These are phyloP conservation scores for Heliconius ethilla DNA, from an alignment of 2,888 invertebrate genomes.

Conservation along the genomic window DNA sequence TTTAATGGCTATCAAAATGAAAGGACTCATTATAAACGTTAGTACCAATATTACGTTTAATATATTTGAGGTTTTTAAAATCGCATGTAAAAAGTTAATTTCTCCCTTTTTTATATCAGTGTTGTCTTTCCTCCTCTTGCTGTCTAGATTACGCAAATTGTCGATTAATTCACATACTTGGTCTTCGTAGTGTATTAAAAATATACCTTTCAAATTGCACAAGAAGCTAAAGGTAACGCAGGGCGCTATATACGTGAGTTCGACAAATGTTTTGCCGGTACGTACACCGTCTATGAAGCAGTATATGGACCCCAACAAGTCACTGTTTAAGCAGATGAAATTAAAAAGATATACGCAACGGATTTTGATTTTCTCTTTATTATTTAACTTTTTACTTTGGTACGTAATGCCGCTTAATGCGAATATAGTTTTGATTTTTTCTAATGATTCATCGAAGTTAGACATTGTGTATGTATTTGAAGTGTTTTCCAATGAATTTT, in stretches of 20 bases:
- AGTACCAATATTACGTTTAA: conserved; percentile 51
- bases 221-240: neutral
- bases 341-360: neutral
- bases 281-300: neutral
- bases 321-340: neutral
- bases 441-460: neutral
- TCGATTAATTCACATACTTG: conserved; percentile 41
- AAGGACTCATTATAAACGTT: conserved; percentile 54
- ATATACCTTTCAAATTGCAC: conserved; percentile 47
- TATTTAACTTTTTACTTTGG: neutral
- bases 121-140: neutral
- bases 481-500: neutral
- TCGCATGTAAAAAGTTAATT: conserved; percentile 51
- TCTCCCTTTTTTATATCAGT: conserved; percentile 44
- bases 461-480: neutral
- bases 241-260: neutral
- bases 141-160: conserved; percentile 40
- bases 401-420: neutral
- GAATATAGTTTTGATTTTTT: neutral
- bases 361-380: neutral
- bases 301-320: neutral
- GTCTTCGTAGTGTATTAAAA: conserved; percentile 49
- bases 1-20: conserved; percentile 52
- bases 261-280: neutral
- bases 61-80: conserved; percentile 54